Evolutionary conservation across 2,113 vertebrate genomes (phyloP).

Genomic region (Ranitomeya imitator): DNA sequence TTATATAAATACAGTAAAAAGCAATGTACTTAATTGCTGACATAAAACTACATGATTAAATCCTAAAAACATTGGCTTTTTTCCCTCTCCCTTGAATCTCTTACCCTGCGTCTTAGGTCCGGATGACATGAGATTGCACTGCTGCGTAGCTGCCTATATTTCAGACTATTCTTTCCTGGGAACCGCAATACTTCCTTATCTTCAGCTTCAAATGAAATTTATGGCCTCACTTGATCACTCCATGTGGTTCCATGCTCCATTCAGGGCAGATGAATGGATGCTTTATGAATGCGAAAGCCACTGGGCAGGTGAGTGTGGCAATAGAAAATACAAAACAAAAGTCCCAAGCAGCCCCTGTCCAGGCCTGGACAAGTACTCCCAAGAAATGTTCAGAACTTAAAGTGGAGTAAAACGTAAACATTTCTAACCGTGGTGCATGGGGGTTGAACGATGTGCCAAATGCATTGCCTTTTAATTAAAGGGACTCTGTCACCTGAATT

Average conservation of each 20-base stretch:
- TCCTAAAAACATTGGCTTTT: background rate
- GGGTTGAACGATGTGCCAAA: too few species aligned
- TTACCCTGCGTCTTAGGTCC: slow-evolving; percentile 63
- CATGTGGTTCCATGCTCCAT: slow-evolving; percentile 94
- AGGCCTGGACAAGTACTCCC: too few species aligned
- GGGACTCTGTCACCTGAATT: too few species aligned
- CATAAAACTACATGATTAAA: background rate
- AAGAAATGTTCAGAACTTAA: too few species aligned
- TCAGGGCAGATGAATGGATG: slow-evolving; percentile 95
- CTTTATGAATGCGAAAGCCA: slow-evolving; percentile 92
- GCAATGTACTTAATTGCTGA: background rate
- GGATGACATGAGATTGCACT: slow-evolving; percentile 91
- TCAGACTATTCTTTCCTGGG: slow-evolving; percentile 88
- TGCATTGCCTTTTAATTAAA: too few species aligned
- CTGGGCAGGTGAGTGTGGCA: slow-evolving; percentile 84
- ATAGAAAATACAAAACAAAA: background rate
- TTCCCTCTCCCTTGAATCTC: background rate
- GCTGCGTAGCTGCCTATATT: slow-evolving; percentile 92
- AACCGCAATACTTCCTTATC: slow-evolving; percentile 80
- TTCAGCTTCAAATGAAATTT: slow-evolving; percentile 68
- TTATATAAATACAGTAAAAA: background rate
- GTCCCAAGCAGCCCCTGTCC: too few species aligned
- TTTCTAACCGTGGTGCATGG: too few species aligned
- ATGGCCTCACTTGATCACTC: slow-evolving; percentile 89
- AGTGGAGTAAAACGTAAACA: too few species aligned